Evolutionary conservation across 2,888 invertebrate species (phyloP).

Genomic region (Philopedon plagiatum): DNA sequence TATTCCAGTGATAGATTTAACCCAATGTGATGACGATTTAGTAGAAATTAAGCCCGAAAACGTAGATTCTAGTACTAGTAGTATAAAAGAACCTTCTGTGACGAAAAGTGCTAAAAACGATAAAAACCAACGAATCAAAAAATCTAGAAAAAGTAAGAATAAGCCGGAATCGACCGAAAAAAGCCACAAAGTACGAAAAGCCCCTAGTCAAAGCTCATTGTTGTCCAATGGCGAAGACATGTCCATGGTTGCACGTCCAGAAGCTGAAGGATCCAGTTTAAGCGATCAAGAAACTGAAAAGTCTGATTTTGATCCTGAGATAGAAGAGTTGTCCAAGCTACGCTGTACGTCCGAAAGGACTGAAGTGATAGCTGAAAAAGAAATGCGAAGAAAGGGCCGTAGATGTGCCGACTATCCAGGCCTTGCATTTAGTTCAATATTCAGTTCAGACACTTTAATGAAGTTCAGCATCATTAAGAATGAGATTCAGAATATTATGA

Average conservation of each 20-base stretch:
- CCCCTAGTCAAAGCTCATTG: slow-evolving; percentile 39
- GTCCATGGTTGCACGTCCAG: slow-evolving; percentile 65
- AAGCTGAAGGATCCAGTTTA: slow-evolving; percentile 69
- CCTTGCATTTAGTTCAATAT: slow-evolving; percentile 91
- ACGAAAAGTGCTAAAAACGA: slow-evolving; percentile 51
- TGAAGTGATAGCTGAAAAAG: slow-evolving; percentile 89
- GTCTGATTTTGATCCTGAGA: slow-evolving; percentile 80
- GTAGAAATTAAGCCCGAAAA: slow-evolving; percentile 55
- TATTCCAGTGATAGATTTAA: slow-evolving; percentile 67
- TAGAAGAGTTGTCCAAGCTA: slow-evolving; percentile 85
- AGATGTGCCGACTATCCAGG: slow-evolving; percentile 95
- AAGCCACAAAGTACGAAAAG: slow-evolving; percentile 56
- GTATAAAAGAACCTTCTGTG: slow-evolving; percentile 46
- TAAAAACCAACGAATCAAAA: slow-evolving; percentile 49
- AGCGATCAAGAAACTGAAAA: slow-evolving; percentile 70
- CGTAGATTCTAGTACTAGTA: slow-evolving; percentile 45
- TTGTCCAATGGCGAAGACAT: slow-evolving; percentile 56
- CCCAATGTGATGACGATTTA: slow-evolving; percentile 65
- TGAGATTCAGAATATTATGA: slow-evolving; percentile 97
- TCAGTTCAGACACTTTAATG: slow-evolving; percentile 97
- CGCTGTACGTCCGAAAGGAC: slow-evolving; percentile 92
- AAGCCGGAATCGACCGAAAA: slow-evolving; percentile 39
- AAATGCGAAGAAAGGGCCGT: slow-evolving; percentile 79
- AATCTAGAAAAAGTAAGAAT: slow-evolving; percentile 34
- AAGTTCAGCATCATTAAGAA: slow-evolving; percentile 97